A percentile compares a stretch with the other conserved stretches of the same genome.
These are phyloP conservation scores for Actias luna DNA, from an alignment of 2,888 invertebrate species.

Conservation along the genomic window DNA sequence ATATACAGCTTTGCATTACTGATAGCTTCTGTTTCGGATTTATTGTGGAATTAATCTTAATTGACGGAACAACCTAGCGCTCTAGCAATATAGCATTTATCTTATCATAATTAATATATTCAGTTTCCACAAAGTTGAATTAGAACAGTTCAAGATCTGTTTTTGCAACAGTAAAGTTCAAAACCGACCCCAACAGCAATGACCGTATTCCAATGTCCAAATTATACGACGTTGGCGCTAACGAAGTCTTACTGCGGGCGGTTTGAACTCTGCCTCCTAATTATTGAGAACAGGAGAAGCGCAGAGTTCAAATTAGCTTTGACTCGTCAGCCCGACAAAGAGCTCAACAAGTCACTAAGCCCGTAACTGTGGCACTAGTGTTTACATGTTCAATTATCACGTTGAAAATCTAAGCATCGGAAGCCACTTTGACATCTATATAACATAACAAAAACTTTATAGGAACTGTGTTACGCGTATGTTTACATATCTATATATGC, in stretches of 20 bases:
- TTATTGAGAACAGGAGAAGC: conserved; percentile 34
- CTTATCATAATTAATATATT: no score
- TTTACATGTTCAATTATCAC: conserved; percentile 27
- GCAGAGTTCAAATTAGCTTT: conserved; percentile 36
- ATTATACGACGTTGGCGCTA: neutral
- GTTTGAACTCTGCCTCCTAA: conserved; percentile 32
- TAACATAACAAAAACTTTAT: neutral
- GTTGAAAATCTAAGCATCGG: conserved; percentile 15
- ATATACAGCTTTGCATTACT: no score
- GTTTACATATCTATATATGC: no score
- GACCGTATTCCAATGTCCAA: neutral
- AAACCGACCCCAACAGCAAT: neutral
- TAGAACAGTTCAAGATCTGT: neutral
- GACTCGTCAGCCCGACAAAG: conserved; percentile 30
- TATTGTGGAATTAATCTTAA: no score
- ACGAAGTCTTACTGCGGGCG: conserved; percentile 1
- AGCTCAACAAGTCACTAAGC: conserved; percentile 16
- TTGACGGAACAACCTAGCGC: no score
- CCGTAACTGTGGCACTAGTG: conserved; percentile 1
- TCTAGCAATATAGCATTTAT: no score
- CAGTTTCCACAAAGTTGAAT: neutral
- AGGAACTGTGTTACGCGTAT: neutral
- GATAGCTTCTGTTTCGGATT: no score
- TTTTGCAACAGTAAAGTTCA: neutral
- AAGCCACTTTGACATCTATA: neutral